Conservation (phyloP, 2,888 invertebrate genomes). For the Linnaemya vulpina region DNA sequence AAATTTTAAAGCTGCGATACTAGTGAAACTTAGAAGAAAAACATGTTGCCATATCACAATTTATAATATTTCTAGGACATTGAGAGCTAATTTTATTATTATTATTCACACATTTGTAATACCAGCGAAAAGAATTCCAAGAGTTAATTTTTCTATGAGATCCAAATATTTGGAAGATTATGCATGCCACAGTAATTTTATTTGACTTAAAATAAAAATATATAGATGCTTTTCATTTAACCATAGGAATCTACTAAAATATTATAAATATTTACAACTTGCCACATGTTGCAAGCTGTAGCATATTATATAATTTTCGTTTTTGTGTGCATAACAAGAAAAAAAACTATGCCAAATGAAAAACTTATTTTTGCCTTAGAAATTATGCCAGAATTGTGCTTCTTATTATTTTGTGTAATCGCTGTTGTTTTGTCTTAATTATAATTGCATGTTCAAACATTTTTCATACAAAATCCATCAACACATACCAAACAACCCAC, state of each 20-base stretch:
- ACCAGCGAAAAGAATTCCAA: too few species aligned
- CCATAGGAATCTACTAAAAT: conserved; percentile 1
- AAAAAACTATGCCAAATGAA: conserved; percentile 52
- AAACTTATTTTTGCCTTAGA: conserved; percentile 8
- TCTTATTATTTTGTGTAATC: conserved; percentile 15
- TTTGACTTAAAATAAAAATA: too few species aligned
- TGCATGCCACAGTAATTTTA: not conserved
- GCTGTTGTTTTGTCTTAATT: conserved; percentile 64
- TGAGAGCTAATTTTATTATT: too few species aligned
- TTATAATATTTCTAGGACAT: too few species aligned
- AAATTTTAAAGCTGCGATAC: too few species aligned
- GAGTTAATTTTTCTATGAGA: too few species aligned
- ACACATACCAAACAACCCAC: conserved; percentile 71
- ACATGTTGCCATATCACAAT: too few species aligned
- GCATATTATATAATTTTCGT: not conserved
- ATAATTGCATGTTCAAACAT: conserved; percentile 71
- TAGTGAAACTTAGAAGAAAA: too few species aligned
- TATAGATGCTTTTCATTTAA: not conserved
- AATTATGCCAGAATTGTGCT: conserved; percentile 55
- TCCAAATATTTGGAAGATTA: not conserved
- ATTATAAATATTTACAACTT: not conserved
- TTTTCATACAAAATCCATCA: conserved; percentile 67
- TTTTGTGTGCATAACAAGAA: not conserved
- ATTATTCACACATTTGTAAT: too few species aligned
- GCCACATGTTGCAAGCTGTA: conserved; percentile 52